Base-by-base conservation (phyloP, 2,797 vertebrate genomes). In the Halcyon leucocephala region DNA sequence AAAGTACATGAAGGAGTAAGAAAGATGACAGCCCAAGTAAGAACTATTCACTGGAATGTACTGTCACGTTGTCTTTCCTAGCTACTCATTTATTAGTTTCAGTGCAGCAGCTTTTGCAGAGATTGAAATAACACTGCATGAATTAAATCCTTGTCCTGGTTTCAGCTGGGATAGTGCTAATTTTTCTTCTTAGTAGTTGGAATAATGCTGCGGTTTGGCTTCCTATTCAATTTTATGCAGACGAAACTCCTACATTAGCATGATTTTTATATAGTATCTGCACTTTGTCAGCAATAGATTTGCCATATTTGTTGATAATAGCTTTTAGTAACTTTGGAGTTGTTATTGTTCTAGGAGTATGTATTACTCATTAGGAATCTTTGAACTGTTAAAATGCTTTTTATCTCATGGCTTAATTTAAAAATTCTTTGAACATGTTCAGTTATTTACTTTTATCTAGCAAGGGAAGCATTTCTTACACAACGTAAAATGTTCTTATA, bases 311-410 rank as follows among this genome's bases (percentile, higher is more conserved):
- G 37, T 86, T 83, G 61, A 71, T 92, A 95, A 91, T 74, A 85
- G 52, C 57, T 97, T 89, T 92, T 58, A 89, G 61, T 81, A 72
- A 78, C 57, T 86, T 69, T 12, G 10, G 58, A 92, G 33, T 42
- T 90, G 66, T 79, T 74, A 58, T 86, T 95, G 48, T 94, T 93
- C 91, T 81, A 81, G 69, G 91, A 88, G 54, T 66, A 78, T 72
- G 24, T 48, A 78, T 95, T 93, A 86, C 79, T 62, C 76, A 93
- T 86, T 96, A 97, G 35, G 54, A 87, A 62, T 90, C 82, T 95
- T 94, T 94, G 89, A 94, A 72, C 52, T 62, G 42, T 79, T 93
- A 84, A 84, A 72, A 74, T 48, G 42, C 29, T 90, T 89, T 94
- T 79, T 79, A 89, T 93, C 76, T 81, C 79, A 64, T 11, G 78